Base-by-base conservation (phyloP, 1,140 invertebrate species). In the Apis cerana region DNA sequence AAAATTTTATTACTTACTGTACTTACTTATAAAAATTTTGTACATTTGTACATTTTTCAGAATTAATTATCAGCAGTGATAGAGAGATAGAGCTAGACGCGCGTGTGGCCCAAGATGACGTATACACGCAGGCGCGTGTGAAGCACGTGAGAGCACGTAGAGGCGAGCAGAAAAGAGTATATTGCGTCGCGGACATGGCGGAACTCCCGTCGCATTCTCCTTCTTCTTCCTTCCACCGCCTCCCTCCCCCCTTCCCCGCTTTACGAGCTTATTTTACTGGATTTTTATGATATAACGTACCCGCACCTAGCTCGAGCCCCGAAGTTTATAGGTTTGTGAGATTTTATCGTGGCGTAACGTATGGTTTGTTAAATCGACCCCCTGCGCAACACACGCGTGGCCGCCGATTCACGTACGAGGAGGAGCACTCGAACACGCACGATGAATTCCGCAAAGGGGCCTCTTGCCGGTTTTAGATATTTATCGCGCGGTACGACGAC, bases 231-330 rank as follows among this genome's bases (percentile, higher is more conserved):
- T 75, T 64, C 67, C 13, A 50, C 70, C 67, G 56, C 78, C 64
- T 82, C 72, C 65, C 78, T 85, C 77, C 75, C 71, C 80, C 71
- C 80, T 86, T 82, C 33, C 33, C 33, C 89, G 87, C 84, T 93
- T 94, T 93, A 94, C 93, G 93, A 93, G 92, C 91, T 93, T 93
- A 94, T 93, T 93, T 94, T 93, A 94, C 93, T 92, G 92, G 91
- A 93, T 94, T 94, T 93, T 93, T 93, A 94, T 94, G 93, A 94
- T 93, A 94, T 93, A 93, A 93, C 93, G 89, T 91, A 91, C 87
- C 88, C 90, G 89, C 89, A 89, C 90, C 90, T 89, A 90, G 89
- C 90, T 87, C 87, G 86, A 62, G 70, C 81, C 33, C 89, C 89
- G 78, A 92, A 93, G 90, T 94, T 94, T 94, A 94, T 93, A 92